Percentiles rank a stretch among this genome's conserved stretches.
These are phyloP conservation scores for Platynereis dumerilii DNA, from an alignment of 2,888 invertebrate genomes.

Conservation along the genomic window DNA sequence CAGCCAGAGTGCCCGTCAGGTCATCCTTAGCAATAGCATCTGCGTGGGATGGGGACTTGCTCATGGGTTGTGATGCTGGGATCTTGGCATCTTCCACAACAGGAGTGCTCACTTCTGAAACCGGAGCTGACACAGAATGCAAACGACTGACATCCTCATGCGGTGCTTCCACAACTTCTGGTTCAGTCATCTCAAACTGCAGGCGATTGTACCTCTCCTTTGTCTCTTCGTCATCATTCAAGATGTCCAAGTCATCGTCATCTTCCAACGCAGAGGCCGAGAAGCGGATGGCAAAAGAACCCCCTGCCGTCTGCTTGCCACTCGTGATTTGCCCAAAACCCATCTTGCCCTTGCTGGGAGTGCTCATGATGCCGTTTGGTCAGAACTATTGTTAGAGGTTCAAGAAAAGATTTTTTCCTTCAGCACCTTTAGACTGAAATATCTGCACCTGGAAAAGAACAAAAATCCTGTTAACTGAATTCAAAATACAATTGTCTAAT, in stretches of 20 bases:
- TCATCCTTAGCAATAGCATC: background rate
- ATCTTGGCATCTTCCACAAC: background rate
- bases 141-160: background rate
- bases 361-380: too few species aligned
- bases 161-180: background rate
- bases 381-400: too few species aligned
- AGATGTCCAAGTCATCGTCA: conserved; percentile 16
- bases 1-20: background rate
- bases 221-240: conserved; percentile 2
- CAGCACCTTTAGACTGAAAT: too few species aligned
- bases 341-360: too few species aligned
- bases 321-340: background rate
- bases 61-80: background rate
- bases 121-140: conserved; percentile 18
- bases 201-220: background rate
- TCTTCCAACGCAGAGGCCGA: conserved; percentile 15
- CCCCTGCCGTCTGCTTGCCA: conserved; percentile 10
- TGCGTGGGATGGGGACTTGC: background rate
- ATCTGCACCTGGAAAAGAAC: too few species aligned
- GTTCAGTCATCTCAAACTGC: background rate
- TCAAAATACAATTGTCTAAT: too few species aligned
- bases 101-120: conserved; percentile 17
- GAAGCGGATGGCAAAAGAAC: conserved; percentile 21
- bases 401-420: too few species aligned
- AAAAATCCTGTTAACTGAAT: too few species aligned